phyloP scores from a whole-genome alignment of 2,113 vertebrate genomes.

The Callionymus lyra region DNA sequence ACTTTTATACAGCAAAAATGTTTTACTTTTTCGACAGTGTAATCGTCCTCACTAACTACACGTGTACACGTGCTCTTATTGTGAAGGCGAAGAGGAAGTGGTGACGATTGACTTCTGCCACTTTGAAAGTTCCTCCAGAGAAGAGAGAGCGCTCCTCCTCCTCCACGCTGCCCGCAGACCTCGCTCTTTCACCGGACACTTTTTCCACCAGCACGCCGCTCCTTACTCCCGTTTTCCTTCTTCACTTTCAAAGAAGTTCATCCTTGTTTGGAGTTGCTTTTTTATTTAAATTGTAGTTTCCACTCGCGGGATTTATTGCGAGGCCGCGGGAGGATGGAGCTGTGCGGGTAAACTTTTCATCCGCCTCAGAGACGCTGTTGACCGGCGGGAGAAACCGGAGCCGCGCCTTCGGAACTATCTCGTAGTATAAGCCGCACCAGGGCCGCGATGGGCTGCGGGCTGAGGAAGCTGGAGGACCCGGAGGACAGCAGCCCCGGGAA shows the following conservation, averaged over 20 bases:
- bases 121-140: slow-evolving; percentile 7
- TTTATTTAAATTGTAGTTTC: too few species aligned
- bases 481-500: slow-evolving; percentile 97
- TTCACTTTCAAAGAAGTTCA: too few species aligned
- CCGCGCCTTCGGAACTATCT: slow-evolving; percentile 24
- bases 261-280: too few species aligned
- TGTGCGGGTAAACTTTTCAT: too few species aligned
- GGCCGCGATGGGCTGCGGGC: slow-evolving; percentile 92
- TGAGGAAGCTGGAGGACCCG: slow-evolving; percentile 90
- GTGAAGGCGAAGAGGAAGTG: neutral
- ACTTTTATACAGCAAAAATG: too few species aligned
- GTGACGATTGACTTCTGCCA: neutral
- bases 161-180: neutral
- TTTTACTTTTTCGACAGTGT: too few species aligned
- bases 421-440: slow-evolving; percentile 31
- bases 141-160: neutral
- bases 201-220: too few species aligned
- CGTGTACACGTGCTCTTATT: neutral
- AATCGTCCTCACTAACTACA: too few species aligned
- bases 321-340: too few species aligned
- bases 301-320: too few species aligned
- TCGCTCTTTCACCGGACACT: neutral
- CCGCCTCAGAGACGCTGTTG: neutral
- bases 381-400: slow-evolving; percentile 1
- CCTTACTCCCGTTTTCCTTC: too few species aligned